A percentile compares a stretch with the other conserved stretches of the same genome.
These are phyloP conservation scores for Palythoa grandis DNA, from an alignment of 92 coral and sea anemone genomes.

Conservation along the genomic window DNA sequence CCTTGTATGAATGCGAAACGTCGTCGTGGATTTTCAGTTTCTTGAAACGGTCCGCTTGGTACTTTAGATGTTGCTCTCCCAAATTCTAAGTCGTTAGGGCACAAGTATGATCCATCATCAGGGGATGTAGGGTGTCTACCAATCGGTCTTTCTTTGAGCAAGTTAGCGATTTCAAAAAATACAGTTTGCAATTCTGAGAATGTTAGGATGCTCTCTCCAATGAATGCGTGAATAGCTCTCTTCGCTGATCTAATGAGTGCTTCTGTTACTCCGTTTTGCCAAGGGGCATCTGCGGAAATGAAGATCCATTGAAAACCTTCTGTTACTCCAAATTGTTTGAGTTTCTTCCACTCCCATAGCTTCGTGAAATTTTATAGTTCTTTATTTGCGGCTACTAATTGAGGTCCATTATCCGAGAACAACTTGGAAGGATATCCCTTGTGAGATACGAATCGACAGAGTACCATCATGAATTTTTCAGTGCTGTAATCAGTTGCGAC, in stretches of 20 bases:
- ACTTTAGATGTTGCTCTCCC: conserved; percentile 42
- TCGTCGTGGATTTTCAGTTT: conserved; percentile 17
- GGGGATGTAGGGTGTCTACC: conserved; percentile 50
- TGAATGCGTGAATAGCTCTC: conserved; percentile 23
- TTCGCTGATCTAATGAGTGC: conserved; percentile 22
- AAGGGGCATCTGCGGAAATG: conserved; percentile 37
- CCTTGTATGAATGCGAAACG: conserved; percentile 34
- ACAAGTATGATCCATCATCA: conserved; percentile 38
- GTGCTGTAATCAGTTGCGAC: conserved; percentile 43
- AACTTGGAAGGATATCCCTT: conserved; percentile 51
- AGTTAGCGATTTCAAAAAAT: conserved; percentile 43
- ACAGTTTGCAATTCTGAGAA: conserved; percentile 59
- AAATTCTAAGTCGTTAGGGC: conserved; percentile 47
- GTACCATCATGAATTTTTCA: conserved; percentile 48
- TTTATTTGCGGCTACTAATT: conserved; percentile 38
- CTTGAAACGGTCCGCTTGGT: conserved; percentile 38
- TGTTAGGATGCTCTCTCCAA: conserved; percentile 29
- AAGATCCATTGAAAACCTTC: conserved; percentile 22
- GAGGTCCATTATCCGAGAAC: not conserved
- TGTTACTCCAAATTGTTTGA: conserved; percentile 25
- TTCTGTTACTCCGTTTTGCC: conserved; percentile 49
- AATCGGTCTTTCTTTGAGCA: conserved; percentile 55
- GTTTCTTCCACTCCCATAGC: conserved; percentile 35
- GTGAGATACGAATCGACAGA: not conserved
- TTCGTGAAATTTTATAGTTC: conserved; percentile 13